Evolutionary conservation across 2,888 invertebrate species (phyloP).

Genomic region (Geotrupes spiniger): DNA sequence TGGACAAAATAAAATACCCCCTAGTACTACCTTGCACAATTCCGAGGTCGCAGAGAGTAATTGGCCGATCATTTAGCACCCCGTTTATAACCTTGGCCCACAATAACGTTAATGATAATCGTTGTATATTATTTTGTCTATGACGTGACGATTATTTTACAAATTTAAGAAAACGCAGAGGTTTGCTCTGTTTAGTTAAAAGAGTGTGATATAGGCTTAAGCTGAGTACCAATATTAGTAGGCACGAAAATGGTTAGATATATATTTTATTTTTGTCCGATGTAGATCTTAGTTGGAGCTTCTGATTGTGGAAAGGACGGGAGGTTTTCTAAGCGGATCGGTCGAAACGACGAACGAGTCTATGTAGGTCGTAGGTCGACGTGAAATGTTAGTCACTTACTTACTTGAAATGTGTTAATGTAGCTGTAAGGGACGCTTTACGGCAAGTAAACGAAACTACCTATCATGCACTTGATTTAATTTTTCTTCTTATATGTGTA

Average conservation of each 20-base stretch:
- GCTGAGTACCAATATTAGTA: slow-evolving; percentile 27
- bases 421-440: no score
- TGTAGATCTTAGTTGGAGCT: no score
- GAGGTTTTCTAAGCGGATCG: no score
- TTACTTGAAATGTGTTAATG: no score
- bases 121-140: slow-evolving; percentile 14
- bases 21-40: neutral
- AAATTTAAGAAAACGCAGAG: slow-evolving; percentile 10
- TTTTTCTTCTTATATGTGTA: slow-evolving; percentile 26
- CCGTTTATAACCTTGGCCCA: no score
- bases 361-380: neutral
- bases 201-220: slow-evolving; percentile 39
- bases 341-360: no score
- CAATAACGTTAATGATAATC: no score
- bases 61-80: no score
- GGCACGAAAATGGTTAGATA: slow-evolving; percentile 21
- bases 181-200: slow-evolving; percentile 27
- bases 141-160: slow-evolving; percentile 4
- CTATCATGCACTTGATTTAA: slow-evolving; percentile 1
- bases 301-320: no score
- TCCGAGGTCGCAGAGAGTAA: no score
- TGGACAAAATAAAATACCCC: slow-evolving; percentile 13
- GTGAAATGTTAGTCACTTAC: no score
- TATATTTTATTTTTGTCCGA: neutral
- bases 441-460: no score